A percentile compares a stretch with the other conserved stretches of the same genome.
Conservation (phyloP, 1,140 invertebrate species). For the Drosophila rufa region DNA sequence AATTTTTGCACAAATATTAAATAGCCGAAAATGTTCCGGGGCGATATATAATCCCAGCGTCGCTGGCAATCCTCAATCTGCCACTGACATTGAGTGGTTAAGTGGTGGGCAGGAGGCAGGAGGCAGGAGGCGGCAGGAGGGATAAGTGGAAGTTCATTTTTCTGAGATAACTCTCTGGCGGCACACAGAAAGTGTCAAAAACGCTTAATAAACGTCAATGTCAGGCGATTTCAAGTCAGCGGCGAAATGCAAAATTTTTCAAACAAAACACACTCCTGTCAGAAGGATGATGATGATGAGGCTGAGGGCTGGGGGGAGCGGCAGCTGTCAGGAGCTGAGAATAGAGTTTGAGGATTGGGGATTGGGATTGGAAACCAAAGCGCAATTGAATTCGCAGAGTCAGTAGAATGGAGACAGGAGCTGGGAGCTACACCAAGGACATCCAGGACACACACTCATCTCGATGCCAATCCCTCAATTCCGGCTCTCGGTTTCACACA, state of each 20-base stretch:
- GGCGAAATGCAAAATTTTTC: constrained; percentile 64
- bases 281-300: not conserved
- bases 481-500: constrained; percentile 59
- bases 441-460: constrained; percentile 42
- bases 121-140: not conserved
- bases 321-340: constrained; percentile 31
- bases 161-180: constrained; percentile 64
- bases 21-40: constrained; percentile 61
- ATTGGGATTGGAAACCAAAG: constrained; percentile 66
- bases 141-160: constrained; percentile 50
- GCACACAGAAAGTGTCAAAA: constrained; percentile 76
- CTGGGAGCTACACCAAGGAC: constrained; percentile 39
- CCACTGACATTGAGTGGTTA: constrained; percentile 78
- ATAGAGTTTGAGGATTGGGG: constrained; percentile 25
- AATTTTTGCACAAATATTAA: constrained; percentile 79
- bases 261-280: constrained; percentile 72
- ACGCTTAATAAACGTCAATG: constrained; percentile 84
- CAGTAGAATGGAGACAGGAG: constrained; percentile 36
- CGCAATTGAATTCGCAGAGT: constrained; percentile 81
- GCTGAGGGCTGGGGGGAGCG: not conserved
- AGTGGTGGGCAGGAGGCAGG: constrained; percentile 40
- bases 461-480: constrained; percentile 53
- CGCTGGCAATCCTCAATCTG: constrained; percentile 58
- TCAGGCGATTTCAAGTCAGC: constrained; percentile 75
- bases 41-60: constrained; percentile 37